Base-by-base conservation (phyloP, 2,888 invertebrate genomes). In the Galeruca laticollis region DNA sequence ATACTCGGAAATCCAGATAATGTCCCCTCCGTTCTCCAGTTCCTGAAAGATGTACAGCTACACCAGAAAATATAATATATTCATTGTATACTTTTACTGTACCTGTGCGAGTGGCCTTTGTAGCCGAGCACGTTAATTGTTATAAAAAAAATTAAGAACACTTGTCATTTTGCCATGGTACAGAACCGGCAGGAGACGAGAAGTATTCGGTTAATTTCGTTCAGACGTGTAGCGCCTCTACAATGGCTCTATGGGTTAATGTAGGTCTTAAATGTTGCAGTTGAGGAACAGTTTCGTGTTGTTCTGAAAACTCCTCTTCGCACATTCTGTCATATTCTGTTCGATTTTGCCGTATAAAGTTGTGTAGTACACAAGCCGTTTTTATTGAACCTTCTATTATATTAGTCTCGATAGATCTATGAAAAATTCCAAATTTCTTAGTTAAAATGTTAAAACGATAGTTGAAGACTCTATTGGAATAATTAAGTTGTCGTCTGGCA, bases 301-400 rank as follows among this genome's bases (percentile, higher is more conserved):
- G 26, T 26, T 13, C 21, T 11, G 26, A 54, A 54, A 54, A 54
- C 26, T 54, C 21, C 26, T 26, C 6, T 26, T 54, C 26, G 1
- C 26, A 31, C 21, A 13, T 26, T 54, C n/a, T 21, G 52, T 54
- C 52, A 54, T 15, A 15, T 60, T 60, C 26, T 43, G 21, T 43
- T 60, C 6, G 47, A 56, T 2, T 31, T 26, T 56, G 56, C 13
- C 31, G 33, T 15, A 56, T n/a, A 56, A 56, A 56, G 9, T 56
- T 56, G 18, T 56, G 33, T n/a, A 56, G n/a, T 35, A 56, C 33
- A n/a, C 56, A 56, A 33, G 1, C 56, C 6, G 10, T n/a, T 56
- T 21, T 31, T 13, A 33, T 56, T 56, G 56, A 56, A 11, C 13
- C 18, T 56, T 56, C 56, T 6, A 31, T 26, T 56, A 56, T n/a